These are phyloP conservation scores for Meloidogyne hapla DNA, from an alignment of 1,140 invertebrate genomes.

Conservation along the genomic window DNA sequence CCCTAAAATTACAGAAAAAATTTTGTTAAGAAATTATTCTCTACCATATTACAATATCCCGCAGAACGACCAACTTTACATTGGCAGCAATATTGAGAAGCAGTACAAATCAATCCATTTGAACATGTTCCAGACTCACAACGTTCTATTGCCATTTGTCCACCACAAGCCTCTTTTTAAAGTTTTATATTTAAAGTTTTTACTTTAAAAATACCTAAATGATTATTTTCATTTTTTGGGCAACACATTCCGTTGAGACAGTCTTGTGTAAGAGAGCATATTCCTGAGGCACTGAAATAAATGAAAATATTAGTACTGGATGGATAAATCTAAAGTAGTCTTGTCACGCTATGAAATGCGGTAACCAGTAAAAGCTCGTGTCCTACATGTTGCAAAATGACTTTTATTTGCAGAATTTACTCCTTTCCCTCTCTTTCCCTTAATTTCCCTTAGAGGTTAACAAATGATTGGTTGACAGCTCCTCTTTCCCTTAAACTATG, in stretches of 20 bases:
- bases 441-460: too few species aligned
- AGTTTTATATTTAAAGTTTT: background rate
- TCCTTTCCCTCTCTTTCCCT: too few species aligned
- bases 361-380: too few species aligned
- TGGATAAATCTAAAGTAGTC: too few species aligned
- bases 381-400: too few species aligned
- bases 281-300: conserved; percentile 15
- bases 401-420: too few species aligned
- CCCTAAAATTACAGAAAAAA: too few species aligned
- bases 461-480: too few species aligned
- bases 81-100: conserved; percentile 53
- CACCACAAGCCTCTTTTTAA: conserved; percentile 46
- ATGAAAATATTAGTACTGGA: background rate
- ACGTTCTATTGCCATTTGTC: conserved; percentile 37
- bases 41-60: conserved; percentile 47
- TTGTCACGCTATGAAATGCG: too few species aligned
- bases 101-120: conserved; percentile 36
- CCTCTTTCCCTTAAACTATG: too few species aligned
- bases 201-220: conserved; percentile 28
- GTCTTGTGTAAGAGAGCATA: conserved; percentile 35
- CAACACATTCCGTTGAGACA: conserved; percentile 56
- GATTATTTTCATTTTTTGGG: conserved; percentile 36
- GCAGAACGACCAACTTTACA: conserved; percentile 45
- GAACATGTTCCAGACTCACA: conserved; percentile 34
- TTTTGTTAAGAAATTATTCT: too few species aligned